Percentiles rank a stretch among this genome's conserved stretches.
phyloP scores from a whole-genome alignment of 2,113 vertebrate species.

The Anoplopoma fimbria region DNA sequence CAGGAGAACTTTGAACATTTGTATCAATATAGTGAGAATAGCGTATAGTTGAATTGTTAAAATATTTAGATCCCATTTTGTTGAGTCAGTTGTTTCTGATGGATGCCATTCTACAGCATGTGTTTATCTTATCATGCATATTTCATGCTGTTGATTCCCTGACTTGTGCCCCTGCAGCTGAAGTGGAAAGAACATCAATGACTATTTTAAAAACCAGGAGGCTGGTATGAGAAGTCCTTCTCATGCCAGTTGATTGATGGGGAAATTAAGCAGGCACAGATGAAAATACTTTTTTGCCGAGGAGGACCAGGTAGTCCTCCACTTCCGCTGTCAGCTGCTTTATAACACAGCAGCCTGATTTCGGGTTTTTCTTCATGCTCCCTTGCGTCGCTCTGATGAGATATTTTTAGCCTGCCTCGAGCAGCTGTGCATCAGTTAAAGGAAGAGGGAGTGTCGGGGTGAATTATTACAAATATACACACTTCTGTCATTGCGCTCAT shows the following conservation, averaged over 20 bases:
- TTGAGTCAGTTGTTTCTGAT: neutral
- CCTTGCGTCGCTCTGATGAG: conserved; percentile 40
- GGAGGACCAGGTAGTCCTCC: conserved; percentile 36
- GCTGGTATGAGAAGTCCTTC: neutral
- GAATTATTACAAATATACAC: conserved; percentile 26
- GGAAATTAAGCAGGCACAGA: conserved; percentile 36
- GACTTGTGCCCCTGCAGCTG: neutral
- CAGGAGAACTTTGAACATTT: neutral
- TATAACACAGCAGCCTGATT: conserved; percentile 54
- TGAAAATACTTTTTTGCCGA: conserved; percentile 31
- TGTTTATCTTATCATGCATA: conserved; percentile 24
- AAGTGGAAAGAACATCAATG: conserved; percentile 15
- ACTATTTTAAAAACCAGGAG: neutral
- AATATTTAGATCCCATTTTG: neutral
- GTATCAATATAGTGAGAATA: neutral
- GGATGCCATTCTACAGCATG: neutral
- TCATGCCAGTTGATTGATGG: conserved; percentile 16
- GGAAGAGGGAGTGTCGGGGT: conserved; percentile 24
- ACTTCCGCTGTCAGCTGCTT: conserved; percentile 39
- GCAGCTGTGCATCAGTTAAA: conserved; percentile 58
- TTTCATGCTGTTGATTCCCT: conserved; percentile 20
- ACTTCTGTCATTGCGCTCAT: neutral
- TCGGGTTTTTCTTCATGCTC: conserved; percentile 53
- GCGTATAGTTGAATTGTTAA: too few relatives aligned
- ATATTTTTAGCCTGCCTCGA: conserved; percentile 69